Conservation (phyloP, 1,140 invertebrate species). For the Maconellicoccus hirsutus region DNA sequence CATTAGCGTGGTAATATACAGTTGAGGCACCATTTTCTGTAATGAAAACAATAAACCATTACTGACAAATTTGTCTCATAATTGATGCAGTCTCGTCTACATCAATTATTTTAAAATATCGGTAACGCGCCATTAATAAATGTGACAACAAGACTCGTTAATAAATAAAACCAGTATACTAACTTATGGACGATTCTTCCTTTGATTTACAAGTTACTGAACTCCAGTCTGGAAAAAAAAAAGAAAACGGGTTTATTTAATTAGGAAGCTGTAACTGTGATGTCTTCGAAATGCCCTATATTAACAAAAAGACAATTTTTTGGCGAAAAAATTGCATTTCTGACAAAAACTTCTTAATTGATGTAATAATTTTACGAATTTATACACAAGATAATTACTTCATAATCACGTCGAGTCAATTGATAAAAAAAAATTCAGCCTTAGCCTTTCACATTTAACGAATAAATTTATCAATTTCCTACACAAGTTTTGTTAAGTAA, state of each 20-base stretch:
- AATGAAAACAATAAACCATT: conserved; percentile 24
- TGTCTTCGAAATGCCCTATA: too few relatives aligned
- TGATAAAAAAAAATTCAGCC: too few relatives aligned
- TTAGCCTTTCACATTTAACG: too few relatives aligned
- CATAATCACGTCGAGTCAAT: too few relatives aligned
- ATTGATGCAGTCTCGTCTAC: neutral
- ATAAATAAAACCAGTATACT: conserved; percentile 4
- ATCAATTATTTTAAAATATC: conserved; percentile 6
- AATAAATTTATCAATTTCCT: too few relatives aligned
- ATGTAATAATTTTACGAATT: too few relatives aligned
- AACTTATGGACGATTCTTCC: conserved; percentile 34
- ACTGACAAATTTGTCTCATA: neutral
- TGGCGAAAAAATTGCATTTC: too few relatives aligned
- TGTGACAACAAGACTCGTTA: neutral
- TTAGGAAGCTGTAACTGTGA: neutral
- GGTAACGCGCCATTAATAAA: neutral
- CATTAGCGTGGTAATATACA: conserved; percentile 58
- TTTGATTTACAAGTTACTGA: conserved; percentile 40
- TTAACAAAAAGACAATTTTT: too few relatives aligned
- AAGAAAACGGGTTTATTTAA: neutral
- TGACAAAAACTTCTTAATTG: too few relatives aligned
- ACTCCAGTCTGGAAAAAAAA: conserved; percentile 40
- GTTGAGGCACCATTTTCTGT: conserved; percentile 32
- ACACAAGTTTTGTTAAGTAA: too few relatives aligned
- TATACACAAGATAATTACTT: too few relatives aligned